Conservation (phyloP, 2,888 invertebrate species). For the Onchidella celtica region DNA sequence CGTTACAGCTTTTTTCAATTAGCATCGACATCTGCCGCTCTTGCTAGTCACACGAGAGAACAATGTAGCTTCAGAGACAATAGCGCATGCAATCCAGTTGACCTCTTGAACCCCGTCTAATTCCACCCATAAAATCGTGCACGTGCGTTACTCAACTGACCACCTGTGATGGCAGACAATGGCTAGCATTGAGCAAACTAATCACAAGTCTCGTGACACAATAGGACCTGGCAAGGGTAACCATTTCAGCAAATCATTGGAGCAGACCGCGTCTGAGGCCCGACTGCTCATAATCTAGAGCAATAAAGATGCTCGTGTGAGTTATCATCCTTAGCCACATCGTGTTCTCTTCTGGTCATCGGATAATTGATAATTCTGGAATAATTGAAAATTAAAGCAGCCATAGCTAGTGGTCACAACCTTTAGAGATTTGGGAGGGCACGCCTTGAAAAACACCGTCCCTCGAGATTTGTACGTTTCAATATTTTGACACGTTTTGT, state of each 20-base stretch:
- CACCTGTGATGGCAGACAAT: conserved; percentile 41
- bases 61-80: no score
- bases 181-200: conserved; percentile 30
- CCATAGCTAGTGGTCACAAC: not conserved
- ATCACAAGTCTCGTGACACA: conserved; percentile 38
- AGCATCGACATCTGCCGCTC: no score
- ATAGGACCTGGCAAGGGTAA: conserved; percentile 33
- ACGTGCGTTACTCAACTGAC: conserved; percentile 47
- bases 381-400: conserved; percentile 41
- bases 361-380: conserved; percentile 42
- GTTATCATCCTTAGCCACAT: conserved; percentile 23
- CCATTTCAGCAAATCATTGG: conserved; percentile 31
- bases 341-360: conserved; percentile 16
- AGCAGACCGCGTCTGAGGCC: no score
- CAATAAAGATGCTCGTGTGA: conserved; percentile 23
- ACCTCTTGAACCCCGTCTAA: conserved; percentile 26
- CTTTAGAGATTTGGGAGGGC: not conserved
- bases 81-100: no score
- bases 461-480: conserved; percentile 23
- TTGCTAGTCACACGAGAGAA: no score
- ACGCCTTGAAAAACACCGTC: conserved; percentile 10
- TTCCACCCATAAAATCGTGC: conserved; percentile 40
- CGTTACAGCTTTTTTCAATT: no score
- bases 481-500: conserved; percentile 47
- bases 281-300: no score